Conservation (phyloP, 1,140 invertebrate species). For the Drosophila hydei region DNA sequence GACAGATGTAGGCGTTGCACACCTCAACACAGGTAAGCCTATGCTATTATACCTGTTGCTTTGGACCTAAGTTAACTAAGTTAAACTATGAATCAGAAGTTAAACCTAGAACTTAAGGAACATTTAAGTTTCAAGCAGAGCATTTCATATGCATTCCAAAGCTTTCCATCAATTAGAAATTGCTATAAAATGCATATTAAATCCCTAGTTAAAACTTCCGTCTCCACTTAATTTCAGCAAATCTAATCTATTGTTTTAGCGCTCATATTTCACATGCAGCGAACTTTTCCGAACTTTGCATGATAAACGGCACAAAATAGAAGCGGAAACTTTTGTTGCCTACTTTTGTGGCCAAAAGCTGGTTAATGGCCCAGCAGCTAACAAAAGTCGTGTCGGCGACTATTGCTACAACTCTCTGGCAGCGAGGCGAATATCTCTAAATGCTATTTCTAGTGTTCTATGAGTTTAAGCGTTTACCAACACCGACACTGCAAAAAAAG, state of each 20-base stretch:
- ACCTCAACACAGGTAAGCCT: no score
- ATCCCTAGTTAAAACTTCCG: no score
- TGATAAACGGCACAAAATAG: conserved; percentile 15
- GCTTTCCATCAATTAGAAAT: no score
- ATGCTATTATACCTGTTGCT: no score
- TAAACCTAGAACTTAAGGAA: no score
- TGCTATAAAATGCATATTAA: no score
- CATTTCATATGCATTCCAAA: no score
- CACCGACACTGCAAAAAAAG: conserved; percentile 43
- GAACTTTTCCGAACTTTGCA: conserved; percentile 1
- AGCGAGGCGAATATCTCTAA: conserved; percentile 61
- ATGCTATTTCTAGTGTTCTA: conserved; percentile 71
- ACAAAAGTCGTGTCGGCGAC: conserved; percentile 5
- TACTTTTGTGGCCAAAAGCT: conserved; percentile 50
- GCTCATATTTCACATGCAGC: background rate
- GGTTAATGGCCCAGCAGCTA: background rate
- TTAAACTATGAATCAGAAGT: no score
- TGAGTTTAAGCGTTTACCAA: conserved; percentile 71
- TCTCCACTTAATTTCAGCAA: background rate
- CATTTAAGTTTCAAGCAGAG: no score
- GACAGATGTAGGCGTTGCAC: no score
- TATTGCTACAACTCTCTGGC: conserved; percentile 29
- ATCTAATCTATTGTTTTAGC: background rate
- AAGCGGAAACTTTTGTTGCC: conserved; percentile 44
- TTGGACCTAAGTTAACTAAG: no score